Conservation (phyloP, 92 coral and sea anemone species). For the Micromussa lordhowensis region DNA sequence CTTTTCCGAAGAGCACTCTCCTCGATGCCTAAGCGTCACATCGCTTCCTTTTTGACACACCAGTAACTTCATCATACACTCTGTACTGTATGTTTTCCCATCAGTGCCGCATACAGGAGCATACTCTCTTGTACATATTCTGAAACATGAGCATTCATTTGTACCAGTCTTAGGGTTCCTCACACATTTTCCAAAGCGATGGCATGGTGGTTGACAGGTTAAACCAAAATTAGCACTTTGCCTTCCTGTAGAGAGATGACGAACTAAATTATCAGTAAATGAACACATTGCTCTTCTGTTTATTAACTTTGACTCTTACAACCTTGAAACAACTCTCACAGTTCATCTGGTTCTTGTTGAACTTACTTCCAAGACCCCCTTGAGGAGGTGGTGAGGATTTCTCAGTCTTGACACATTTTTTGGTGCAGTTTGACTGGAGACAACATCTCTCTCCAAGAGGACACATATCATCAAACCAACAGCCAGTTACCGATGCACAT, state of each 20-base stretch:
- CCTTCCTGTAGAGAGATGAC: too few species aligned
- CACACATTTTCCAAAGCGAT: neutral
- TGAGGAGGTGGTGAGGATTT: neutral
- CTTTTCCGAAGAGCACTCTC: constrained; percentile 26
- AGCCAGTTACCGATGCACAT: constrained; percentile 29
- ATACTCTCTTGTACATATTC: constrained; percentile 48
- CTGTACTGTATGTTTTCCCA: constrained; percentile 46
- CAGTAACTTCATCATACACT: constrained; percentile 53
- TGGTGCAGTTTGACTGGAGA: constrained; percentile 41
- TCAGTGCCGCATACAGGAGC: constrained; percentile 70
- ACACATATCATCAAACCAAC: constrained; percentile 21
- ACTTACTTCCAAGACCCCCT: neutral
- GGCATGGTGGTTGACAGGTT: neutral
- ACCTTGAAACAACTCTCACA: neutral
- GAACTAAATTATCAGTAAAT: neutral
- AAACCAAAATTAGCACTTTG: neutral
- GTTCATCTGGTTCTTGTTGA: neutral
- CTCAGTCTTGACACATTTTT: constrained; percentile 23
- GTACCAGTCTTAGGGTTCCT: neutral
- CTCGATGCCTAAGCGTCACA: constrained; percentile 27
- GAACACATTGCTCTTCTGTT: neutral
- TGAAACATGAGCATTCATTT: constrained; percentile 18
- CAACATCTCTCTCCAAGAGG: constrained; percentile 43
- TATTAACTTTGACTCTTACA: neutral
- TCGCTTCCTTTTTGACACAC: constrained; percentile 49